Percentiles rank a stretch among this genome's conserved stretches.
These are phyloP conservation scores for Micrasema longulum DNA, from an alignment of 1,140 invertebrate genomes.

Conservation along the genomic window DNA sequence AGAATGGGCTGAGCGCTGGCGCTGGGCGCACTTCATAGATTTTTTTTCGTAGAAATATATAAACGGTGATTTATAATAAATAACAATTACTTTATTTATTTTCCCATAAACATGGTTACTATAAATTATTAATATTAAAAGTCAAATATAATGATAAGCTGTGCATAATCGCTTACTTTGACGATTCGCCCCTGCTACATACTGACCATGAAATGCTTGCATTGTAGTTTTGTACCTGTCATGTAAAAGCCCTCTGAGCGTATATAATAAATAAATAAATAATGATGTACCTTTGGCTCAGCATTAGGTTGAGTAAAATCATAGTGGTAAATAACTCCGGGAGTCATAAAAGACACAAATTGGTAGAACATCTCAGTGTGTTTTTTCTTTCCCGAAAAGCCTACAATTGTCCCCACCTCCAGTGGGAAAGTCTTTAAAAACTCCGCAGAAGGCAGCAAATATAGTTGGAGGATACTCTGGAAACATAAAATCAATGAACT, in stretches of 20 bases:
- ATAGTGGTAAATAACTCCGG: conserved; percentile 89
- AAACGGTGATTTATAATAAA: no score
- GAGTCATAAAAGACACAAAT: conserved; percentile 94
- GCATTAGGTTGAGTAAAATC: conserved; percentile 79
- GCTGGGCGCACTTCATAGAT: no score
- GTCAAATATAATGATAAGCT: no score
- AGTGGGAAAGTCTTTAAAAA: conserved; percentile 80
- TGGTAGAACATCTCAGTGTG: conserved; percentile 93
- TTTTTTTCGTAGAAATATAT: no score
- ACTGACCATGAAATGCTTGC: no score
- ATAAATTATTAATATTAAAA: no score
- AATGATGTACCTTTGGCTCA: conserved; percentile 71
- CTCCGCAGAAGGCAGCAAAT: conserved; percentile 80
- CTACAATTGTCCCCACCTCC: conserved; percentile 87
- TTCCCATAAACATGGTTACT: no score
- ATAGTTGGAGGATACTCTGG: conserved; percentile 87
- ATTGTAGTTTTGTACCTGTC: conserved; percentile 69
- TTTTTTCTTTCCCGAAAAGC: conserved; percentile 87
- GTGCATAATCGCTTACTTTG: no score
- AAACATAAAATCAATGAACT: conserved; percentile 53
- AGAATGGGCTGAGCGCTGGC: conserved; percentile 71
- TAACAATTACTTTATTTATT: no score
- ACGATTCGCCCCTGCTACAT: no score
- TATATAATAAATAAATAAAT: background rate
- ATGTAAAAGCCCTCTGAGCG: no score